Evolutionary conservation across 2,797 vertebrate genomes (phyloP).

Genomic region (Dendrocincla tyrannina): DNA sequence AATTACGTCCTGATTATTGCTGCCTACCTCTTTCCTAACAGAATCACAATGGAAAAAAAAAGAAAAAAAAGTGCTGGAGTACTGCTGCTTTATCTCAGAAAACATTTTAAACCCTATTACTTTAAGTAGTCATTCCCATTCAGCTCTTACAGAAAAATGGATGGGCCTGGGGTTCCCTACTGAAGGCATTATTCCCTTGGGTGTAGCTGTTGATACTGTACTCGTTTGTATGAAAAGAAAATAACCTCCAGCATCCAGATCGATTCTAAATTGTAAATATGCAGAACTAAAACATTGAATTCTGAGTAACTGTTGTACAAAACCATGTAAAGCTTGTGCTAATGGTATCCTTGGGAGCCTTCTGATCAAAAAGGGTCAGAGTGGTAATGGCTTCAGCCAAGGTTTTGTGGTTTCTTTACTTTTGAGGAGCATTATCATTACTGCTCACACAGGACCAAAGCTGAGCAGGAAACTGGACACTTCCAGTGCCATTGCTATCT

Average conservation of each 20-base stretch:
- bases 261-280: conserved; percentile 30
- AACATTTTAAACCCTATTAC: conserved; percentile 56
- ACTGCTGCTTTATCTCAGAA: conserved; percentile 50
- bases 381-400: neutral
- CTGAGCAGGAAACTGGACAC: neutral
- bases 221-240: conserved; percentile 20
- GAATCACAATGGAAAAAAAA: neutral
- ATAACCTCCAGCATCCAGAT: neutral
- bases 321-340: neutral
- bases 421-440: neutral
- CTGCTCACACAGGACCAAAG: neutral
- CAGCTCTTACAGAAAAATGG: conserved; percentile 55
- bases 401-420: neutral
- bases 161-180: conserved; percentile 19
- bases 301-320: neutral
- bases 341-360: neutral
- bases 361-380: neutral
- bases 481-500: neutral
- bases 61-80: neutral
- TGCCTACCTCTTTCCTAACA: conserved; percentile 12
- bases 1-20: neutral
- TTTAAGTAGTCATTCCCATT: conserved; percentile 60
- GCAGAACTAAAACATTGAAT: neutral
- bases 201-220: conserved; percentile 13
- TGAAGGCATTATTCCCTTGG: conserved; percentile 25